phyloP scores from a whole-genome alignment of 2,888 invertebrate genomes.

The Trimorus sp. region DNA sequence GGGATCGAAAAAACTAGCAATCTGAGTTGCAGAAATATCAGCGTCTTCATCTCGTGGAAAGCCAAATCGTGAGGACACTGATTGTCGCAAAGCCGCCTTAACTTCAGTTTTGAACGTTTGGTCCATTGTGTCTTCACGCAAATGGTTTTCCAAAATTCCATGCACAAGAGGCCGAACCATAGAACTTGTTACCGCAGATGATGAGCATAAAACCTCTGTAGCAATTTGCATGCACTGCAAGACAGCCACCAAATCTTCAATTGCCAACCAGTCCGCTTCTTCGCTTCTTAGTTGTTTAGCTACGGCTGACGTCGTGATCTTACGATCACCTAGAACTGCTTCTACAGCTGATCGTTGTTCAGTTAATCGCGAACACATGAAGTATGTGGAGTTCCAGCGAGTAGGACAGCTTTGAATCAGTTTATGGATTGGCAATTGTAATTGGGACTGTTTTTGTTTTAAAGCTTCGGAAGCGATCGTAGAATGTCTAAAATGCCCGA shows the following conservation, averaged over 20 bases:
- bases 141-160: conserved; percentile 16
- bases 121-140: neutral
- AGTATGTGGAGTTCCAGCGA: conserved; percentile 24
- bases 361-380: conserved; percentile 12
- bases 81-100: neutral
- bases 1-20: conserved; percentile 17
- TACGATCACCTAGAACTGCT: conserved; percentile 18
- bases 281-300: conserved; percentile 12
- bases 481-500: conserved; percentile 35
- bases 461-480: conserved; percentile 16
- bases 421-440: conserved; percentile 6
- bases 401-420: conserved; percentile 25
- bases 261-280: conserved; percentile 8
- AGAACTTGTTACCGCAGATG: conserved; percentile 1
- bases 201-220: conserved; percentile 7
- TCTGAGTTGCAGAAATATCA: conserved; percentile 2
- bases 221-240: conserved; percentile 15
- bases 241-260: conserved; percentile 5
- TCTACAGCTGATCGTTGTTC: conserved; percentile 11
- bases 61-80: neutral
- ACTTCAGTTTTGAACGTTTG: neutral
- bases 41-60: neutral
- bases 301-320: neutral
- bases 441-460: conserved; percentile 16
- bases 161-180: conserved; percentile 13